A percentile compares a stretch with the other conserved stretches of the same genome.
phyloP scores from a whole-genome alignment of 2,113 vertebrate genomes.

The Thamnophis sirtalis region DNA sequence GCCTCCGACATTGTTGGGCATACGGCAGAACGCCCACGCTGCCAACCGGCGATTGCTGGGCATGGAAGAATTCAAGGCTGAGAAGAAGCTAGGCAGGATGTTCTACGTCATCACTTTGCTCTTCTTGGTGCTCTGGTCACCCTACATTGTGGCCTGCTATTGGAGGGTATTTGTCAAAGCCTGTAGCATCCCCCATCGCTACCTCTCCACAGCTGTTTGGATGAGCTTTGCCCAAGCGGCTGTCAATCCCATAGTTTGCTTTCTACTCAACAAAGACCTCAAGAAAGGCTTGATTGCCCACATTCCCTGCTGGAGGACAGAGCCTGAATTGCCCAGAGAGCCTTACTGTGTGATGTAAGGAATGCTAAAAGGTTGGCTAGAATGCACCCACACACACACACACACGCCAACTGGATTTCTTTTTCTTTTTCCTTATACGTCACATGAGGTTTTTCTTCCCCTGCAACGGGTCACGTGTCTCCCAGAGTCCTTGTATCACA shows the following conservation, averaged over 20 bases:
- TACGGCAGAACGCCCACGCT: conserved; percentile 88
- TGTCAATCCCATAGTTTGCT: conserved; percentile 91
- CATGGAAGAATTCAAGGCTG: conserved; percentile 91
- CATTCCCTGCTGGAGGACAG: conserved; percentile 90
- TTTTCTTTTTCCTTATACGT: neutral
- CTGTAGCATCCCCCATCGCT: conserved; percentile 84
- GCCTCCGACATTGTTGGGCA: conserved; percentile 90
- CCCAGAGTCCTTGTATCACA: conserved; percentile 1
- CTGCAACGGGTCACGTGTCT: neutral
- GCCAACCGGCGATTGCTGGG: conserved; percentile 88
- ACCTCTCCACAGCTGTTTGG: conserved; percentile 90
- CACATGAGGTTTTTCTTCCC: conserved; percentile 14
- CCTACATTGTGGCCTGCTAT: conserved; percentile 92
- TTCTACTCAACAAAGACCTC: conserved; percentile 92
- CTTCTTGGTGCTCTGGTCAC: conserved; percentile 91
- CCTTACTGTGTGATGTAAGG: conserved; percentile 93
- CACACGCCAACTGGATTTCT: conserved; percentile 17
- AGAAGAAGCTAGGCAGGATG: conserved; percentile 91
- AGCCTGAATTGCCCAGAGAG: conserved; percentile 88
- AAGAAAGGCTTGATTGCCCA: conserved; percentile 89
- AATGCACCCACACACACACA: conserved; percentile 35
- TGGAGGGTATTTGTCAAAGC: conserved; percentile 93
- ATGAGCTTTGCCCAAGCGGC: conserved; percentile 94
- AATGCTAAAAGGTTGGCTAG: conserved; percentile 14
- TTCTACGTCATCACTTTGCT: conserved; percentile 92